These are phyloP conservation scores for Nezara viridula DNA, from an alignment of 2,888 invertebrate genomes.

Conservation along the genomic window DNA sequence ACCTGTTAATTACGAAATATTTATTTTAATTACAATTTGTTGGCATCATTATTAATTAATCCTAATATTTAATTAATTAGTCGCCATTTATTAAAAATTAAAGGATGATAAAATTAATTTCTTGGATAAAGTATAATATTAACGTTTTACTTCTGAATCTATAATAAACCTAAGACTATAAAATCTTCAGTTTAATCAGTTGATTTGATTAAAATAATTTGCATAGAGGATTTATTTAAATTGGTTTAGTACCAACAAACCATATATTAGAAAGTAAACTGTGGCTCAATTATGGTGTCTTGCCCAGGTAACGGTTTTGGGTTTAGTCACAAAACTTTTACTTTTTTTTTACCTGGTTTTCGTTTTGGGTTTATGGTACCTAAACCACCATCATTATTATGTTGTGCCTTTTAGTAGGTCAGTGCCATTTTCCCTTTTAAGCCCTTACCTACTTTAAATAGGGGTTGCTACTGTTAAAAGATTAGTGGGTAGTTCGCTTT, in stretches of 20 bases:
- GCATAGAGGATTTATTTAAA: too few species aligned
- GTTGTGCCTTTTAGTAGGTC: not conserved
- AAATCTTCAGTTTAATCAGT: too few species aligned
- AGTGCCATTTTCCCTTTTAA: not conserved
- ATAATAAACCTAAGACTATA: too few species aligned
- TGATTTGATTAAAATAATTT: too few species aligned
- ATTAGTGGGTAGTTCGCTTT: not conserved
- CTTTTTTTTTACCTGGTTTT: not conserved
- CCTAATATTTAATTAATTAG: too few species aligned
- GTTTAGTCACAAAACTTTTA: not conserved
- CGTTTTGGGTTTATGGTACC: not conserved
- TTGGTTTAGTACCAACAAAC: not conserved
- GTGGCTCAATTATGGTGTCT: not conserved
- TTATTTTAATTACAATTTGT: too few species aligned
- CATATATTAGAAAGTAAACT: not conserved
- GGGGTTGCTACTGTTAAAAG: not conserved
- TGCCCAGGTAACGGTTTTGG: not conserved
- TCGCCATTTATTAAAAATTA: too few species aligned
- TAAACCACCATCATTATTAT: not conserved
- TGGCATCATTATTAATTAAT: too few species aligned
- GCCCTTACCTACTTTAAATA: not conserved
- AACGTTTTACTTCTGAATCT: too few species aligned
- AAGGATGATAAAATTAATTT: too few species aligned
- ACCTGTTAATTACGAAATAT: too few species aligned
- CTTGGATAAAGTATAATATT: too few species aligned